A percentile compares a stretch with the other conserved stretches of the same genome.
Conservation (phyloP, 2,888 invertebrate genomes). For the Drymonia ruficornis region DNA sequence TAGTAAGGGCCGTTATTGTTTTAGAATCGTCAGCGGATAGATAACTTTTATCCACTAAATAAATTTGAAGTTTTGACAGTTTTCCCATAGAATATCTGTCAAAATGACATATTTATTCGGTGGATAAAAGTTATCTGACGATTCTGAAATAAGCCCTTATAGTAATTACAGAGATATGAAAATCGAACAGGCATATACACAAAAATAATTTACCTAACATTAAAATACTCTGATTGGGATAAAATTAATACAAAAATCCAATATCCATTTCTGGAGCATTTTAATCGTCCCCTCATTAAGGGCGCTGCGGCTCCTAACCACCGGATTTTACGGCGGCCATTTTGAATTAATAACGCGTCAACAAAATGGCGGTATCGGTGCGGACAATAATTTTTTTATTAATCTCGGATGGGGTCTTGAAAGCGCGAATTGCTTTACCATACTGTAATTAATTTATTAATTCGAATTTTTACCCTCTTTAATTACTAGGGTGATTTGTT, state of each 20-base stretch:
- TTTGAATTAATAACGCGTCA: slow-evolving; percentile 78
- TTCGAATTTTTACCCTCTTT: slow-evolving; percentile 36
- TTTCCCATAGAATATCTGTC: no score
- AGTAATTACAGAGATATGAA: no score
- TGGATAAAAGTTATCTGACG: no score
- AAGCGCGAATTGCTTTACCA: slow-evolving; percentile 53
- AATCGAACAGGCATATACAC: no score
- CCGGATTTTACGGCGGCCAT: slow-evolving; percentile 71
- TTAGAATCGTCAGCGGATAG: no score
- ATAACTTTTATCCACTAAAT: no score
- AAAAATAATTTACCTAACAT: not conserved
- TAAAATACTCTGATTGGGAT: slow-evolving; percentile 4
- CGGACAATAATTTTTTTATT: slow-evolving; percentile 71
- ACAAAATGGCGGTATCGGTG: slow-evolving; percentile 72
- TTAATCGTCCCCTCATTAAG: slow-evolving; percentile 79
- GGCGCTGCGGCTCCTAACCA: slow-evolving; percentile 71
- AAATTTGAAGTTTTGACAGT: no score
- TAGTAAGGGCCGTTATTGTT: no score
- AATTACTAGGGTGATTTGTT: slow-evolving; percentile 3
- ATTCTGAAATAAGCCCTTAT: no score
- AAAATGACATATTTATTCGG: no score
- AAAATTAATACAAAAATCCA: slow-evolving; percentile 55
- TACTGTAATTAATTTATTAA: slow-evolving; percentile 58
- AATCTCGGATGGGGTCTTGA: slow-evolving; percentile 63
- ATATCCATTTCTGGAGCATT: slow-evolving; percentile 66